These are phyloP conservation scores for Metaphire vulgaris DNA, from an alignment of 1,140 invertebrate species.

Conservation along the genomic window DNA sequence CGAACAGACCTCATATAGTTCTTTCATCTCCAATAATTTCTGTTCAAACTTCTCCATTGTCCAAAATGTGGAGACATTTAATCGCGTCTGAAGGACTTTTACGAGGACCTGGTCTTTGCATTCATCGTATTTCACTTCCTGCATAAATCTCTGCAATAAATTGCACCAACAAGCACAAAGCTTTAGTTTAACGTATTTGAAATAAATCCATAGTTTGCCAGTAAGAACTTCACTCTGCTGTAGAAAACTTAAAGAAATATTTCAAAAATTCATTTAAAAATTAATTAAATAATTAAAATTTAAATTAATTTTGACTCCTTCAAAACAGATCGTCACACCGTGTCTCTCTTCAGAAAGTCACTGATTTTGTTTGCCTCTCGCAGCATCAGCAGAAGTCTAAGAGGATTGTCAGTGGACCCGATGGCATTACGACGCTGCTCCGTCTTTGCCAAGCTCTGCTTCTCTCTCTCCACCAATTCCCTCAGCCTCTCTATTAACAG, in stretches of 20 bases:
- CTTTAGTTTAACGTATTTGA: neutral
- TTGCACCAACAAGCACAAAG: neutral
- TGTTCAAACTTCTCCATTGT: conserved; percentile 95
- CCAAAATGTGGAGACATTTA: conserved; percentile 62
- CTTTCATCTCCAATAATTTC: conserved; percentile 93
- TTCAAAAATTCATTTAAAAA: neutral
- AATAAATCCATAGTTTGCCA: neutral
- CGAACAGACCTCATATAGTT: conserved; percentile 66
- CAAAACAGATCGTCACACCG: conserved; percentile 31
- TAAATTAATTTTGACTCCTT: too few species aligned
- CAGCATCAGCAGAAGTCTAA: conserved; percentile 41
- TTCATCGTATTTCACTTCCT: conserved; percentile 41
- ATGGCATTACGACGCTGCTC: neutral
- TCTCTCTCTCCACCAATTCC: neutral
- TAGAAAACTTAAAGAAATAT: neutral
- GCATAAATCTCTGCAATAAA: conserved; percentile 38
- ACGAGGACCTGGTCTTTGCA: conserved; percentile 37
- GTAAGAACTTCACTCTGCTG: too few species aligned
- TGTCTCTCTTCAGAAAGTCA: conserved; percentile 43
- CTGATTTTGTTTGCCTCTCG: conserved; percentile 50
- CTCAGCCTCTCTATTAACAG: neutral
- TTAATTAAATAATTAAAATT: neutral
- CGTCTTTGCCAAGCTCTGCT: neutral
- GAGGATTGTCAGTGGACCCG: conserved; percentile 34
- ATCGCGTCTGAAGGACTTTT: conserved; percentile 42